Conservation (phyloP, 2,113 vertebrate species). For the Pterocles burchelli region DNA sequence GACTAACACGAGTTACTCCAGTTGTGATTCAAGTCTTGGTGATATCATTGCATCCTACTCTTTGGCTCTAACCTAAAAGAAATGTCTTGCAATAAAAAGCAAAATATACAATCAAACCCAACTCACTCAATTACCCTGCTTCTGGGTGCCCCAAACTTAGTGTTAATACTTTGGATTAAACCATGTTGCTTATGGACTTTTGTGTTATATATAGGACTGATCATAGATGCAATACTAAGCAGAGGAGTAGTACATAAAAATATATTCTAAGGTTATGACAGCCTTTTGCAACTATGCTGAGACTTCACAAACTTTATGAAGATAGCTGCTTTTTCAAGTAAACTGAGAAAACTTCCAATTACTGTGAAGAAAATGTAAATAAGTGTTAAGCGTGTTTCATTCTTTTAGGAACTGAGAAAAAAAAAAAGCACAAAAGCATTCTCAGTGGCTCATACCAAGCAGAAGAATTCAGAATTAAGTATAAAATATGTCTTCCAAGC, state of each 20-base stretch:
- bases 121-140: not conserved
- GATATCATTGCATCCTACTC: not conserved
- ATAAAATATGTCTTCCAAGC: not conserved
- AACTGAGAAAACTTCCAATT: not conserved
- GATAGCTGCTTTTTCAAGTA: not conserved
- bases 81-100: not conserved
- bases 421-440: not conserved
- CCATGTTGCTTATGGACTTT: not conserved
- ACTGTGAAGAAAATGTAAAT: not conserved
- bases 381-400: not conserved
- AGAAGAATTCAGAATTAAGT: not conserved
- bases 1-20: not conserved
- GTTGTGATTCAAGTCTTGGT: not conserved
- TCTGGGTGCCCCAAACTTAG: rapidly evolving
- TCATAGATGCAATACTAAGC: not conserved
- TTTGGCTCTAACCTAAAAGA: not conserved
- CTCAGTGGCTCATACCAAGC: not conserved
- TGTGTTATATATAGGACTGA: not conserved
- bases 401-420: not conserved
- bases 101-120: not conserved
- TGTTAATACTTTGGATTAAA: not conserved
- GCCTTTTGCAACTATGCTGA: not conserved
- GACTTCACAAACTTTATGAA: not conserved
- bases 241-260: not conserved
- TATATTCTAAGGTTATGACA: not conserved